Conservation (phyloP, 2,888 invertebrate genomes). For the Meta bourneti region DNA sequence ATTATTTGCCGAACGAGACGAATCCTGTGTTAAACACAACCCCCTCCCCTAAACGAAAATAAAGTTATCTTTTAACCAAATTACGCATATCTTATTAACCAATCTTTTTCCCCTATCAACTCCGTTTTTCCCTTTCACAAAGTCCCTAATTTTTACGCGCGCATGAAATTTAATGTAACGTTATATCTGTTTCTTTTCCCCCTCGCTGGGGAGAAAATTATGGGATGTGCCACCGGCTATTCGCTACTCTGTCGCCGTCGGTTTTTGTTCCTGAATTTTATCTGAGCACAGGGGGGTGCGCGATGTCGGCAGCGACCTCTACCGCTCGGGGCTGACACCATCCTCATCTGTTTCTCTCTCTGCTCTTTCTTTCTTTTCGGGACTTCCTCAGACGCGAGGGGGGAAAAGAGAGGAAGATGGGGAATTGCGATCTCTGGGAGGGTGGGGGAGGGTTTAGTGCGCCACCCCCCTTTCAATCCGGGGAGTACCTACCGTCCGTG, state of each 20-base stretch:
- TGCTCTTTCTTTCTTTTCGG: slow-evolving; percentile 13
- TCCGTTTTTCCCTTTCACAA: slow-evolving; percentile 2
- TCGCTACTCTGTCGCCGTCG: slow-evolving; percentile 26
- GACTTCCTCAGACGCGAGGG: neutral
- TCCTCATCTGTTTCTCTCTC: slow-evolving; percentile 36
- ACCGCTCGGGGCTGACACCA: slow-evolving; percentile 43
- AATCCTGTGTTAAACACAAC: neutral
- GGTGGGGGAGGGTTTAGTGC: neutral
- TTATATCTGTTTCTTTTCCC: slow-evolving; percentile 26
- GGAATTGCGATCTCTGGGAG: slow-evolving; percentile 28
- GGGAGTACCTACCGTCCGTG: slow-evolving; percentile 8
- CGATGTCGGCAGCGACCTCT: slow-evolving; percentile 44
- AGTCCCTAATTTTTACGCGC: slow-evolving; percentile 41
- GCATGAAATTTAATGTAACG: slow-evolving; percentile 64
- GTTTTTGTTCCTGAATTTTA: slow-evolving; percentile 49
- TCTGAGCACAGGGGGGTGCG: neutral
- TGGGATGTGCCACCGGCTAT: slow-evolving; percentile 49
- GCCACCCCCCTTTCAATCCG: neutral
- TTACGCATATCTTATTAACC: slow-evolving; percentile 29
- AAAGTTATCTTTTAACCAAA: slow-evolving; percentile 24
- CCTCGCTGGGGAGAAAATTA: neutral
- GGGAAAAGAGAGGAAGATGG: neutral
- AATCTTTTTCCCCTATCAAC: neutral
- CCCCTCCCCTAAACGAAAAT: neutral
- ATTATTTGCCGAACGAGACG: neutral